Conservation (phyloP, 2,888 invertebrate species). For the Platerodrilus igneus region DNA sequence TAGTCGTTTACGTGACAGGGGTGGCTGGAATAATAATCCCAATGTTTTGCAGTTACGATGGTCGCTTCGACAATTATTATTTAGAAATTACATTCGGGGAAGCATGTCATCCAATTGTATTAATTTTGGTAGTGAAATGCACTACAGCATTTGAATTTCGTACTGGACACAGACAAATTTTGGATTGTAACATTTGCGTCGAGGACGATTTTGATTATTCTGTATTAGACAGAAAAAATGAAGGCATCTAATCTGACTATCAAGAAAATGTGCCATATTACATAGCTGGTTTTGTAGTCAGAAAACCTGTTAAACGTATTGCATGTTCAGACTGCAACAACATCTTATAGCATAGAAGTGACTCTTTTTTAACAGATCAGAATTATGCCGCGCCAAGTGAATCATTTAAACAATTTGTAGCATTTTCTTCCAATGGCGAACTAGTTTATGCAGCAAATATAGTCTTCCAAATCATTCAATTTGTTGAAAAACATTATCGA, state of each 20-base stretch:
- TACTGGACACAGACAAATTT: slow-evolving; percentile 2
- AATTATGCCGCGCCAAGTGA: slow-evolving; percentile 5
- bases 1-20: slow-evolving; percentile 11
- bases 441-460: slow-evolving; percentile 5
- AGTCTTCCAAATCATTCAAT: slow-evolving; percentile 7
- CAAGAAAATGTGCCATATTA: slow-evolving; percentile 7
- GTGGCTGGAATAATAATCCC: slow-evolving; percentile 19
- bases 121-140: slow-evolving; percentile 8
- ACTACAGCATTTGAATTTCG: too few relatives aligned
- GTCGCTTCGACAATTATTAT: slow-evolving; percentile 16
- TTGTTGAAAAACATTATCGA: slow-evolving; percentile 6
- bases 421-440: slow-evolving; percentile 1
- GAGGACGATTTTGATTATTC: background rate
- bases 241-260: background rate
- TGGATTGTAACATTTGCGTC: background rate
- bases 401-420: slow-evolving; percentile 6
- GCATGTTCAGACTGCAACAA: background rate
- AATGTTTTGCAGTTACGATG: slow-evolving; percentile 14
- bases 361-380: background rate
- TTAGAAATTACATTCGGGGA: slow-evolving; percentile 11
- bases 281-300: slow-evolving; percentile 1
- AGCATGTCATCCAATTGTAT: slow-evolving; percentile 6
- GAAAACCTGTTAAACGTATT: slow-evolving; percentile 1
- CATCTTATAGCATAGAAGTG: slow-evolving; percentile 3
- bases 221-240: slow-evolving; percentile 5